Percentiles rank a stretch among this genome's conserved stretches.
Conservation (phyloP, 2,888 invertebrate species). For the Oscheius sp. region DNA sequence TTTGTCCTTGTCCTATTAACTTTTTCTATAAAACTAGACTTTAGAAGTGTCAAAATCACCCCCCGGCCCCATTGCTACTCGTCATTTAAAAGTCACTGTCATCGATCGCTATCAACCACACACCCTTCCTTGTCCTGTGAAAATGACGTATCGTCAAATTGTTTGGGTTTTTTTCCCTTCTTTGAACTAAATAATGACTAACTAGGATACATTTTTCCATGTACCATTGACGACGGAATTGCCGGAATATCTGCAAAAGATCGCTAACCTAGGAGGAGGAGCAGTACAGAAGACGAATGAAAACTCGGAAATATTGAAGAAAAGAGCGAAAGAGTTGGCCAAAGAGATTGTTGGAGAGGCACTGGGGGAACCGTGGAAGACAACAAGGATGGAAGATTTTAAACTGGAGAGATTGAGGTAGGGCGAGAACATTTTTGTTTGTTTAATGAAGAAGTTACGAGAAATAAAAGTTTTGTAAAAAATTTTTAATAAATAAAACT, state of each 20-base stretch:
- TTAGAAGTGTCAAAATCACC: too few species aligned
- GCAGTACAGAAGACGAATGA: background rate
- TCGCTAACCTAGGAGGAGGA: background rate
- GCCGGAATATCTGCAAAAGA: conserved; percentile 7
- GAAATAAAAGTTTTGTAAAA: too few species aligned
- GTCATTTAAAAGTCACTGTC: too few species aligned
- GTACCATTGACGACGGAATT: background rate
- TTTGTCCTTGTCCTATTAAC: too few species aligned
- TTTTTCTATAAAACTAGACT: too few species aligned
- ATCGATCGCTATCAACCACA: too few species aligned
- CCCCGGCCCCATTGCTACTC: too few species aligned
- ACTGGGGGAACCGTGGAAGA: background rate
- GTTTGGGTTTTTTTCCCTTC: conserved; percentile 1
- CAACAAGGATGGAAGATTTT: background rate
- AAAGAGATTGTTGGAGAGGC: background rate
- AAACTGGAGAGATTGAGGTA: background rate
- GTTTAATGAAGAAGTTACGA: too few species aligned
- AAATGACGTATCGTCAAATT: background rate
- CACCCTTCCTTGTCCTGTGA: too few species aligned
- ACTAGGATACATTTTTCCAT: background rate
- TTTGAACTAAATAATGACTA: too few species aligned
- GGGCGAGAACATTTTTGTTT: too few species aligned
- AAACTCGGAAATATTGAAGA: background rate
- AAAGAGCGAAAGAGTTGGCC: background rate
- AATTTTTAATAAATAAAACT: too few species aligned